A percentile compares a stretch with the other conserved stretches of the same genome.
These are phyloP conservation scores for Ornithoptera alexandrae DNA, from an alignment of 2,888 invertebrate species.

Conservation along the genomic window DNA sequence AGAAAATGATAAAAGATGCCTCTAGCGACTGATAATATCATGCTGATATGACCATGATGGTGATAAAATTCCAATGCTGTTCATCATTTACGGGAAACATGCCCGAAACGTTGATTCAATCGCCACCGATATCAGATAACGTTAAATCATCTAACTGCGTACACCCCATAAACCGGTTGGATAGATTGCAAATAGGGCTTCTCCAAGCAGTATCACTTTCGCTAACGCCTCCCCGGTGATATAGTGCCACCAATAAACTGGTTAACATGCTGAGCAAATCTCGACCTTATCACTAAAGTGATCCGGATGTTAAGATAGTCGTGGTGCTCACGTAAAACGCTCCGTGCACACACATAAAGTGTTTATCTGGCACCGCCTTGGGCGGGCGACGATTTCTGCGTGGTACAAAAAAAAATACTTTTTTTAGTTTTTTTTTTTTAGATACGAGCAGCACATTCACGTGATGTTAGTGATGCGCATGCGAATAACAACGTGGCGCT, in stretches of 20 bases:
- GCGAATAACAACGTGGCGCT: too few species aligned
- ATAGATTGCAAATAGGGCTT: conserved; percentile 22
- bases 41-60: neutral
- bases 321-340: conserved; percentile 64
- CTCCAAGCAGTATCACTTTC: conserved; percentile 24
- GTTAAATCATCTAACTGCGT: conserved; percentile 11
- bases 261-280: conserved; percentile 36
- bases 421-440: too few species aligned
- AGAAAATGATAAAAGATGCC: neutral
- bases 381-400: conserved; percentile 47
- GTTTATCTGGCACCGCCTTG: conserved; percentile 67
- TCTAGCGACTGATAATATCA: too few species aligned
- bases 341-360: conserved; percentile 62
- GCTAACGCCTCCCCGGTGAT: conserved; percentile 23
- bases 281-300: conserved; percentile 46
- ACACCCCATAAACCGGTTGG: conserved; percentile 5
- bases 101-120: neutral
- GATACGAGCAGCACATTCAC: too few species aligned
- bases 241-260: conserved; percentile 18
- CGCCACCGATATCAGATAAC: neutral
- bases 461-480: too few species aligned
- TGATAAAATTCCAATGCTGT: neutral
- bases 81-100: neutral
- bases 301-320: conserved; percentile 52
- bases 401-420: conserved; percentile 34